These are phyloP conservation scores for Phyllostomus hastatus DNA, from an alignment of 2,113 vertebrate species.

Conservation along the genomic window DNA sequence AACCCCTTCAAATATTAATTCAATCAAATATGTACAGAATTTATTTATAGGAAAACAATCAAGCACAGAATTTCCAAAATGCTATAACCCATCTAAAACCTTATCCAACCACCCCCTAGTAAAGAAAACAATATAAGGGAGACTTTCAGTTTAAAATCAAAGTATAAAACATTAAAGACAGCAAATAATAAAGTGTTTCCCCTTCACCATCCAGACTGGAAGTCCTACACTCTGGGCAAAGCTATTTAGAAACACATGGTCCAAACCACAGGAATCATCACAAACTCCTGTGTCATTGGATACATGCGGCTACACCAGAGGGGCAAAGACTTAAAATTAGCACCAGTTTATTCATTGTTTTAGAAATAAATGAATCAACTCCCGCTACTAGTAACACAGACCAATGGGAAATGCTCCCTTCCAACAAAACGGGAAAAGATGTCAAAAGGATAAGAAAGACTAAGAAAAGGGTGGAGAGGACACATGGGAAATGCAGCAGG, in stretches of 20 bases:
- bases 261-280: background rate
- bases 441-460: background rate
- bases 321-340: background rate
- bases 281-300: background rate
- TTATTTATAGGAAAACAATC: background rate
- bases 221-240: background rate
- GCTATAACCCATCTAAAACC: background rate
- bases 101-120: background rate
- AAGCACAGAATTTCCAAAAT: background rate
- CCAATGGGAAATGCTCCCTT: background rate
- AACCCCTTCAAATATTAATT: background rate
- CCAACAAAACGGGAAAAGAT: background rate
- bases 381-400: background rate
- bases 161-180: background rate
- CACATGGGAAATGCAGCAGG: background rate
- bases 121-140: background rate
- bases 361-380: background rate
- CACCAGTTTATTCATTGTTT: background rate
- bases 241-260: background rate
- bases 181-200: background rate
- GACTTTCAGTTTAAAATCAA: background rate
- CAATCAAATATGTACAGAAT: background rate
- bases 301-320: background rate
- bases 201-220: background rate
- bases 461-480: background rate